phyloP scores from a whole-genome alignment of 2,797 vertebrate genomes.

The Mus spretus region DNA sequence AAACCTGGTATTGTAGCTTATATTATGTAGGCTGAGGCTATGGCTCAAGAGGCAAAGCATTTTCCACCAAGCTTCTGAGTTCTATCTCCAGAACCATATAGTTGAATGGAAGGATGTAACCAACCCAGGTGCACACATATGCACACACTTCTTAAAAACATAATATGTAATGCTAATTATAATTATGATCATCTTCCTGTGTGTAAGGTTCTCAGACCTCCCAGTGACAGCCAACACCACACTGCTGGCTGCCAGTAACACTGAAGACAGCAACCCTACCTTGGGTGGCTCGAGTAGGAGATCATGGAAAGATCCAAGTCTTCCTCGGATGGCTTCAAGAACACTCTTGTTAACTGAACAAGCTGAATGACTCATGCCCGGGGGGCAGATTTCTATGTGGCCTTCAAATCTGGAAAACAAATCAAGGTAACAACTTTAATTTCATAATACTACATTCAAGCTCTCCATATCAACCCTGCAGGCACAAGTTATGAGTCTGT shows the following conservation, averaged over 20 bases:
- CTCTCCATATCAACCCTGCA: not conserved
- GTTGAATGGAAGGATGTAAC: not conserved
- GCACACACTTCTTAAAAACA: not conserved
- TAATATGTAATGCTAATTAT: not conserved
- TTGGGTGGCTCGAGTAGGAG: conserved; percentile 98
- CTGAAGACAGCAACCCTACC: conserved; percentile 87
- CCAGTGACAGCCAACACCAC: not conserved
- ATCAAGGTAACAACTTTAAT: conserved; percentile 54
- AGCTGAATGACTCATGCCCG: conserved; percentile 95
- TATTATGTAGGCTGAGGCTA: not conserved
- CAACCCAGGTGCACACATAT: not conserved
- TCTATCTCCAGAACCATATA: not conserved
- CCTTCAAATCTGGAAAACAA: conserved; percentile 95
- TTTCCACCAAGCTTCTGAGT: not conserved
- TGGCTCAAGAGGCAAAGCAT: not conserved
- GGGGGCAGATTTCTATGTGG: conserved; percentile 96
- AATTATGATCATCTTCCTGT: not conserved
- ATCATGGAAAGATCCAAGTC: conserved; percentile 97
- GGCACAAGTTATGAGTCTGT: not conserved
- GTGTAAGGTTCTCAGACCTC: not conserved
- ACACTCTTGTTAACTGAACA: conserved; percentile 97
- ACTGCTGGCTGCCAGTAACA: not conserved
- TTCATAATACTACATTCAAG: not conserved
- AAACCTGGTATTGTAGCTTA: not conserved
- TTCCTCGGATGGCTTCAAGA: conserved; percentile 96